Evolutionary conservation across 2,113 vertebrate genomes (phyloP).

Genomic region (Echinops telfairi): DNA sequence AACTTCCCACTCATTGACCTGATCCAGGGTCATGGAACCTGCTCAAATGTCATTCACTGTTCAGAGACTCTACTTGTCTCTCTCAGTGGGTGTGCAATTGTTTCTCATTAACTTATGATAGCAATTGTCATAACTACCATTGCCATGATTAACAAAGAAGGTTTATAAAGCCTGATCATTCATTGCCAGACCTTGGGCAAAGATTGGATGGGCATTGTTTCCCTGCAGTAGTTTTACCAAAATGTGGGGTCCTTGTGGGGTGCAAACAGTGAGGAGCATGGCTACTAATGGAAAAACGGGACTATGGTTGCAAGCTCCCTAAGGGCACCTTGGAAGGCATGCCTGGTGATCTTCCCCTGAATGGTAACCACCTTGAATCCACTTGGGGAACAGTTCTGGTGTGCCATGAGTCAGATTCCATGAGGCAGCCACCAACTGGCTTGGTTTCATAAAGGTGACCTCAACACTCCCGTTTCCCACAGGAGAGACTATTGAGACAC

Average conservation of each 20-base stretch:
- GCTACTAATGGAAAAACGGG: not conserved
- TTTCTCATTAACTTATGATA: slow-evolving; percentile 7
- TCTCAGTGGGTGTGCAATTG: not conserved
- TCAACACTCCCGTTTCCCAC: not conserved
- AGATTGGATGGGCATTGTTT: not conserved
- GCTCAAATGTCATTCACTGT: not conserved
- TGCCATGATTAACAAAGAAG: not conserved
- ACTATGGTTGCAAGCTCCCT: not conserved
- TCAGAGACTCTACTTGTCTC: not conserved
- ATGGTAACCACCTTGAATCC: not conserved
- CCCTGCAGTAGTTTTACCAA: not conserved
- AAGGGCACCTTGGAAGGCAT: not conserved
- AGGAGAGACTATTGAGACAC: not conserved
- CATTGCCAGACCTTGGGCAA: not conserved
- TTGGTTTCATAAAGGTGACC: not conserved
- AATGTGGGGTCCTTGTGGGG: not conserved
- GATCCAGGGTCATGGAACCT: not conserved
- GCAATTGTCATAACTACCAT: not conserved
- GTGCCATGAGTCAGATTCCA: not conserved
- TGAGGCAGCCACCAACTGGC: not conserved
- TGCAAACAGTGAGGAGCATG: not conserved
- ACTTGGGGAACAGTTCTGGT: not conserved
- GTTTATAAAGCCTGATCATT: not conserved
- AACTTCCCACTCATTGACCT: not conserved
- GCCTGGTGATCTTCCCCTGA: not conserved